Base-by-base conservation (phyloP, 1,140 invertebrate genomes). In the Calycopis cecrops region DNA sequence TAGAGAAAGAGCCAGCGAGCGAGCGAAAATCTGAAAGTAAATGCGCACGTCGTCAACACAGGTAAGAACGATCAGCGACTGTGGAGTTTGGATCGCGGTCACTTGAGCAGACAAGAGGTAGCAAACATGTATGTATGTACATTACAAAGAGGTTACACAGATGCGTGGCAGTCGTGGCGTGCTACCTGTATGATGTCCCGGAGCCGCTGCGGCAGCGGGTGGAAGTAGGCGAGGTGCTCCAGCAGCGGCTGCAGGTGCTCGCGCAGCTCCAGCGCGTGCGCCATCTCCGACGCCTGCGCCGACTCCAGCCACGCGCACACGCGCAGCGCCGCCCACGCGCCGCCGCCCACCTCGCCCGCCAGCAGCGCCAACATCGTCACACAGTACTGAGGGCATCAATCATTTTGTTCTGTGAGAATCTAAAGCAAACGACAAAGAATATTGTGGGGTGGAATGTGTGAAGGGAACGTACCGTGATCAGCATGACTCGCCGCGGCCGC, bases 171-270 rank as follows among this genome's bases (percentile, higher is more conserved):
- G 2, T 28, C 2, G 6, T 2, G 2, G 6, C 21, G 21, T 12
- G n/a, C 9, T 1, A 76, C 76, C 62, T 71, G n/a, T 9, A 79
- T 62, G 11, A 77, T 60, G 0, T 60, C 55, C 21, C 69, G 64
- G 48, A 80, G 38, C 33, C 62, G 66, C 21, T 70, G 54, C 9
- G 76, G 75, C 55, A 81, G 62, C 44, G 78, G 69, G 38, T 75
- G 67, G 66, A 65, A 74, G 35, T 70, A 67, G 16, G 66, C 65
- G 3, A 84, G 57, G 38, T 72, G 58, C 18, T 71, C 37, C 14
- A 80, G 71, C 53, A 80, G 54, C 28, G 76, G 73, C 4, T 59
- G 59, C 56, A 81, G 59, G 56, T 75, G 62, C 16, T 76, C 73
- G 48, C 65, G 60, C 34, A 73, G 53, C 48, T 35, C 58, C 51